Evolutionary conservation across 2,888 invertebrate species (phyloP), one percentile per base, ranked within the genome.

Genomic region (Anarsia innoxiella): DNA sequence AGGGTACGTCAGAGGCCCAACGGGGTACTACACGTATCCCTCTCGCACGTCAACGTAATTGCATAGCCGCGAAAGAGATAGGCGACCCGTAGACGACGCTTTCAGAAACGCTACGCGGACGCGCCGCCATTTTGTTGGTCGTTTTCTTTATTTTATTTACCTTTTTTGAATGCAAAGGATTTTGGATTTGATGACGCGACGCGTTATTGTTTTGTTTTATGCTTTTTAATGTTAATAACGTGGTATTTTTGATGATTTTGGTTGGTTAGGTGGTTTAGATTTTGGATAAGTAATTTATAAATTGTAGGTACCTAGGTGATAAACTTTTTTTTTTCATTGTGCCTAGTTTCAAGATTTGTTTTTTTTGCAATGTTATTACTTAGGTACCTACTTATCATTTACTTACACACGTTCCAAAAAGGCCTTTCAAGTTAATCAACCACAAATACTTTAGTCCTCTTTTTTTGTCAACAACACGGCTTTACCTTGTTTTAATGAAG

Each of bases 61-160:
- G 48, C 49, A 41, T 36, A 52, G 66, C 36, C n/a, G 48, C 32
- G 68, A 79, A 42, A 43, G 68, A 57, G 79, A 79, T 53, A 47
- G 59, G 2, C 9, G 2, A 26, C 12, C 65, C 79, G 82, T 79
- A 80, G 79, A 74, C 77, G 80, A 75, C 77, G 82, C 82, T 83
- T 83, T 82, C 82, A 77, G 82, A 79, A 71, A 73, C 67, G 80
- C 80, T 80, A 80, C 80, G 79, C 75, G 69, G 61, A 3, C 59
- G 48, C 45, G 46, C 71, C 56, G 80, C 82, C 82, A 82, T 83
- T 69, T 83, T 82, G 78, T 71, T 63, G 2, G 26, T 26, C 15
- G 25, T 15, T 26, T 33, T 33, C 33, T 26, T 25, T 33, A n/a
- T 25, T 33, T 33, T 33, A 15, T 33, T 25, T 9, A 33, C 33